These are phyloP conservation scores for Allacma fusca DNA, from an alignment of 2,888 invertebrate genomes.

Conservation along the genomic window DNA sequence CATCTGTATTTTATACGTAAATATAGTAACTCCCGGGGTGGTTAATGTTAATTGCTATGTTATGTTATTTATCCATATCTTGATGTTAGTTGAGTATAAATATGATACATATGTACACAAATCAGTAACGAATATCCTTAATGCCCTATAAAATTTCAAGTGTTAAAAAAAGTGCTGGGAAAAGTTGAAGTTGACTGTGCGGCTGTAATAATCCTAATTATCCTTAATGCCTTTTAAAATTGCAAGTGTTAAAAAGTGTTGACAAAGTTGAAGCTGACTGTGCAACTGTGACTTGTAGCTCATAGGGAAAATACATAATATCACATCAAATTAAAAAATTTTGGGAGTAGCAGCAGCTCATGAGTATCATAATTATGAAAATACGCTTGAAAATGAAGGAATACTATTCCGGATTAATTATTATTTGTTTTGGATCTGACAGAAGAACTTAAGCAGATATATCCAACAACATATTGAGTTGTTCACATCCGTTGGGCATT, in stretches of 20 bases:
- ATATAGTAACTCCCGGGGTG: neutral
- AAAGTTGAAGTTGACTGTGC: neutral
- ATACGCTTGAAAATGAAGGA: slow-evolving; percentile 1
- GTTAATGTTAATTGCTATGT: neutral
- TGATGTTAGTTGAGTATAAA: neutral
- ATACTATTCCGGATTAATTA: slow-evolving; percentile 16
- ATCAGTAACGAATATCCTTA: slow-evolving; percentile 1
- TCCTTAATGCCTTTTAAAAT: neutral
- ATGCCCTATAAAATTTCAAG: neutral
- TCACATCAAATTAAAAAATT: too few relatives aligned
- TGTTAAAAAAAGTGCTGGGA: neutral
- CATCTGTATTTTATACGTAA: neutral
- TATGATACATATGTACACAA: neutral
- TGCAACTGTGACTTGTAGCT: neutral
- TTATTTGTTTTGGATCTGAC: neutral
- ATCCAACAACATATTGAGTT: neutral
- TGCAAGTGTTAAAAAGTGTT: slow-evolving; percentile 3
- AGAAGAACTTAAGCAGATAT: neutral
- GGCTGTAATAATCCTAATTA: too few relatives aligned
- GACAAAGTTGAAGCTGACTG: neutral
- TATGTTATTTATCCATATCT: neutral
- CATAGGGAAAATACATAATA: neutral
- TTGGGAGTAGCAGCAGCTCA: neutral
- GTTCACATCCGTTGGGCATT: slow-evolving; percentile 5
- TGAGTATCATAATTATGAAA: neutral